Evolutionary conservation across 2,888 invertebrate species (phyloP).

Genomic region (Athrips mouffetella): DNA sequence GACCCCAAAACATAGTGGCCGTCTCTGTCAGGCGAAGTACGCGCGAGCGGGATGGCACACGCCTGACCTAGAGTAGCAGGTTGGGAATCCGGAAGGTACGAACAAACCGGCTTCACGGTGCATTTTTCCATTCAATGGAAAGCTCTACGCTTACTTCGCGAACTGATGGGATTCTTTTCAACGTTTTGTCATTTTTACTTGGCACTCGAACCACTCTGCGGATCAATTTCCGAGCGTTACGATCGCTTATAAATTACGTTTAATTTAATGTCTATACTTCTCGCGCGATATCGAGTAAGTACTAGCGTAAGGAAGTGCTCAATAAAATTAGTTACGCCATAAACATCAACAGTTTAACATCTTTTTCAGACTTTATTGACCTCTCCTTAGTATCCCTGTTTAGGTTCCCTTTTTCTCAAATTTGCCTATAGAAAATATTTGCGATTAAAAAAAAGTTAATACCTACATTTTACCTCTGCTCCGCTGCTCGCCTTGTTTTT

Average conservation of each 20-base stretch:
- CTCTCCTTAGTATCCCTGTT: too few species aligned
- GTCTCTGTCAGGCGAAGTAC: constrained; percentile 47
- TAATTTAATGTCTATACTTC: constrained; percentile 6
- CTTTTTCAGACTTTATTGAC: constrained; percentile 1
- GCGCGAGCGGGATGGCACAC: constrained; percentile 52
- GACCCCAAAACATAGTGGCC: constrained; percentile 69
- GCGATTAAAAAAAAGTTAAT: too few species aligned
- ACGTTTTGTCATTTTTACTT: constrained; percentile 40
- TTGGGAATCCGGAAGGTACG: constrained; percentile 76
- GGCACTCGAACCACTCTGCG: not conserved
- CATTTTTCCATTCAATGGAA: constrained; percentile 77
- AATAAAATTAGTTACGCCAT: constrained; percentile 3
- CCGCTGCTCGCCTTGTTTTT: too few species aligned
- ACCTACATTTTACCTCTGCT: too few species aligned
- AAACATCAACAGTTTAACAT: not conserved
- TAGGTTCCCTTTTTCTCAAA: too few species aligned
- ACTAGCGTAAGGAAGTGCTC: constrained; percentile 1
- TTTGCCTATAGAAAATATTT: too few species aligned
- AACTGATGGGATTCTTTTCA: constrained; percentile 40
- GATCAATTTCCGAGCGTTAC: not conserved
- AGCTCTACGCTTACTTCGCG: constrained; percentile 60
- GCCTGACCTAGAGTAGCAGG: constrained; percentile 72
- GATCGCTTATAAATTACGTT: constrained; percentile 4
- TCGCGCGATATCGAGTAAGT: constrained; percentile 4
- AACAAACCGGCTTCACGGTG: constrained; percentile 70